Evolutionary conservation across 2,113 vertebrate species (phyloP).

Genomic region (Cyanistes caeruleus): DNA sequence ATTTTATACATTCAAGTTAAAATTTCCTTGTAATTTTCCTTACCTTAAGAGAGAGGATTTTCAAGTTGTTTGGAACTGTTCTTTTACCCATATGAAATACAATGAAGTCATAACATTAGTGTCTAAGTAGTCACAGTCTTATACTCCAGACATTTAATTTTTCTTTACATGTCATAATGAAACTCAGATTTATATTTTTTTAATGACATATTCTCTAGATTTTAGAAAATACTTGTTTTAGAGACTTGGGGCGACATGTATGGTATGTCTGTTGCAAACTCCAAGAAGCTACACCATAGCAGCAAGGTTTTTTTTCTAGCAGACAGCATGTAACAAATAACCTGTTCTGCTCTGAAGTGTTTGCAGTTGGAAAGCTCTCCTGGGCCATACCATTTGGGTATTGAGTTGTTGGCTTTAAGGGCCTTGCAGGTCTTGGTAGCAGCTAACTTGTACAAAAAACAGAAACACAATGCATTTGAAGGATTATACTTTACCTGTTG

Average conservation of each 20-base stretch:
- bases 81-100: background rate
- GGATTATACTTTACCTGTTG: background rate
- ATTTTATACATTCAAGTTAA: background rate
- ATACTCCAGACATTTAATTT: background rate
- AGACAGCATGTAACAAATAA: background rate
- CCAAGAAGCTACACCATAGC: background rate
- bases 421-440: background rate
- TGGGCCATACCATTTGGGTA: background rate
- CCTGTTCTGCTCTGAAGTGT: background rate
- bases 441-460: background rate
- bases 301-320: background rate
- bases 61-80: background rate
- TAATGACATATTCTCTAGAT: background rate
- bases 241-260: background rate
- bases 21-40: background rate
- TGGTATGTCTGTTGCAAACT: background rate
- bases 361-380: background rate
- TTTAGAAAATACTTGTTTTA: background rate
- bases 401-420: background rate
- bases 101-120: background rate
- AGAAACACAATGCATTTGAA: background rate
- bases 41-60: background rate
- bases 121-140: background rate
- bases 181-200: background rate
- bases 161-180: background rate